Base-by-base conservation (phyloP, 2,113 vertebrate genomes). In the Theristicus caerulescens region DNA sequence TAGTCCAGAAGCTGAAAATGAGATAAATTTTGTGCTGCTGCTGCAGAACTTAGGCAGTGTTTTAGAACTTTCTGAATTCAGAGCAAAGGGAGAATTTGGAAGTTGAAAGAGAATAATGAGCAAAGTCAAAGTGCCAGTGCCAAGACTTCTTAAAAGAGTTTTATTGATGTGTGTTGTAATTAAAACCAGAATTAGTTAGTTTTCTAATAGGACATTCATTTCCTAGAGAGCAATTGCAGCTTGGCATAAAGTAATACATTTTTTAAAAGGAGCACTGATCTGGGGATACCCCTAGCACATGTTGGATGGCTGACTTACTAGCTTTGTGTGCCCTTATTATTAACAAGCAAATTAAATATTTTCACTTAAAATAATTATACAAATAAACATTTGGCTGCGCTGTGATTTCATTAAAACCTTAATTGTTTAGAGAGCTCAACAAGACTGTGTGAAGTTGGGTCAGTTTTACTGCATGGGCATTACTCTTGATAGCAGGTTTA, bases 361-460 rank as follows among this genome's bases (percentile, higher is more conserved):
- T 91, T 89, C 24, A 10, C 58, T 93, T 80, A 67, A 94, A 94
- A 93, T 94, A 91, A 92, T 96, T 93, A 94, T 49, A 90, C 54
- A 90, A 85, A 88, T 86, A 93, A 97, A 93, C 83, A 61, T 73
- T 93, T 84, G 31, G n/a, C 71, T 84, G 61, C 1, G 5, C 82
- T 92, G 44, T 77, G 96, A 90, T 95, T 96, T 93, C 90, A 91
- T 96, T 96, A 82, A 94, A 97, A 86, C 86, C 55, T 86, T 96
- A 96, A 95, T 96, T 97, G 96, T 96, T 96, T 82, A 46, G 93
- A 92, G 89, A 92, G 73, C 90, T 96, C 42, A 65, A 2, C 6
- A 17, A 81, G 38, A 51, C 69, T 54, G 78, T 94, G 89, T 95
- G 87, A 92, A 73, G 93, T 92, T 86, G 86, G 96, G 93, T 95